phyloP scores from a whole-genome alignment of 2,888 invertebrate species.

The Ophioninae sp. region DNA sequence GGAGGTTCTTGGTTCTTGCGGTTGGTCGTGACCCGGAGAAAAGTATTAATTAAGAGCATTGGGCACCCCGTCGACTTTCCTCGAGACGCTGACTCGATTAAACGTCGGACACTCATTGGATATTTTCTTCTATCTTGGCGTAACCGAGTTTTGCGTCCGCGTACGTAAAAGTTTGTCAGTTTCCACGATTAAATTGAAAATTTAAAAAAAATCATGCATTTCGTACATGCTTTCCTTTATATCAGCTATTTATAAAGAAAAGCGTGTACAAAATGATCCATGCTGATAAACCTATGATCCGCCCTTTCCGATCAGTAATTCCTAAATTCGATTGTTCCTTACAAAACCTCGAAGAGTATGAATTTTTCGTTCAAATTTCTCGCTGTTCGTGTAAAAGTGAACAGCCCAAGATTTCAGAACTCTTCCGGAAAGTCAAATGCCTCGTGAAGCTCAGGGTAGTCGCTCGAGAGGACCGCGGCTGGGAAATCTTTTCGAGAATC shows the following conservation, averaged over 20 bases:
- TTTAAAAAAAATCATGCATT: background rate
- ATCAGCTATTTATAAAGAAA: too few relatives aligned
- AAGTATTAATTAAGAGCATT: constrained; percentile 65
- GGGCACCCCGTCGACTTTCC: constrained; percentile 37
- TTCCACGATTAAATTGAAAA: constrained; percentile 13
- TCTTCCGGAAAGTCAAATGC: background rate
- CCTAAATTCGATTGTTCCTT: too few relatives aligned
- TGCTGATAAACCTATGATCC: too few relatives aligned
- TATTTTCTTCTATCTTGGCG: constrained; percentile 15
- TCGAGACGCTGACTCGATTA: constrained; percentile 37
- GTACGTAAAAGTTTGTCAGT: constrained; percentile 7
- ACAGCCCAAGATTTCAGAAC: background rate
- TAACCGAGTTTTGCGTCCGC: constrained; percentile 1
- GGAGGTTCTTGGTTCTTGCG: background rate
- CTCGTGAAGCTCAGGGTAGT: background rate
- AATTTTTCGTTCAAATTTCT: too few relatives aligned
- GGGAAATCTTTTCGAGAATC: background rate
- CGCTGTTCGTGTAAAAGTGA: background rate
- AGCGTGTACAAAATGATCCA: too few relatives aligned
- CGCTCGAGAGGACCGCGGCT: background rate
- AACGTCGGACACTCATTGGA: constrained; percentile 21
- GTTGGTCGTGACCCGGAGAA: constrained; percentile 58
- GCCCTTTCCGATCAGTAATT: too few relatives aligned
- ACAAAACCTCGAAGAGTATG: too few relatives aligned
- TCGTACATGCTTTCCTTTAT: too few relatives aligned